Conservation (phyloP, 2,888 invertebrate genomes). For the Cosmorhoe ocellata region DNA sequence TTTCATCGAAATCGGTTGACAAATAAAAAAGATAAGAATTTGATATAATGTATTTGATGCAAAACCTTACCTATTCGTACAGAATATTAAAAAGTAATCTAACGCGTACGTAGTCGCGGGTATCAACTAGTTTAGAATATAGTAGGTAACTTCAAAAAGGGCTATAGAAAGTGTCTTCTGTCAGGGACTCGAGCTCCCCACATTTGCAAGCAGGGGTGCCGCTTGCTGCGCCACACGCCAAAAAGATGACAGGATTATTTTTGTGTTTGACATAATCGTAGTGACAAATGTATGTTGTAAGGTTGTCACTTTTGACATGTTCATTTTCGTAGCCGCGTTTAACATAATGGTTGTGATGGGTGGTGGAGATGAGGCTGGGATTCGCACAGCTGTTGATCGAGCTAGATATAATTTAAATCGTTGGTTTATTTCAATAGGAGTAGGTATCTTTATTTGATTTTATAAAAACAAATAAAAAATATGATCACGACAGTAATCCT, state of each 20-base stretch:
- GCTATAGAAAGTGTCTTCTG: constrained; percentile 1
- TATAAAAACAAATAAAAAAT: too few relatives aligned
- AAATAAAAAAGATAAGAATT: too few relatives aligned
- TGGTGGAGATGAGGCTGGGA: constrained; percentile 28
- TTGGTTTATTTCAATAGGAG: too few relatives aligned
- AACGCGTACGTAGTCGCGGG: too few relatives aligned
- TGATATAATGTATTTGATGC: too few relatives aligned
- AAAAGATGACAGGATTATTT: constrained; percentile 82
- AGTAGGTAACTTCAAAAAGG: neutral
- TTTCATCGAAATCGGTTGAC: too few relatives aligned
- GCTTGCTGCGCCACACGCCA: constrained; percentile 60
- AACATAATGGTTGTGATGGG: constrained; percentile 39
- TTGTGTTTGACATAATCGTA: constrained; percentile 82
- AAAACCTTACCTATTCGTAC: too few relatives aligned
- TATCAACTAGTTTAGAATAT: too few relatives aligned
- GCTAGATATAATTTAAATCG: too few relatives aligned
- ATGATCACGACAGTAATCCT: too few relatives aligned
- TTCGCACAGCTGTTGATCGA: constrained; percentile 31
- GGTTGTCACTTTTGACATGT: constrained; percentile 66
- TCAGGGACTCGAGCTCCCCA: constrained; percentile 50
- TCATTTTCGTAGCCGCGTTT: constrained; percentile 51
- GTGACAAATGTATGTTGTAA: constrained; percentile 79
- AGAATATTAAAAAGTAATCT: too few relatives aligned
- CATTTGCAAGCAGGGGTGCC: constrained; percentile 77
- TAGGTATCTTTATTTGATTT: too few relatives aligned